Conservation (phyloP, 2,113 vertebrate species). For the Ginglymostoma cirratum region DNA sequence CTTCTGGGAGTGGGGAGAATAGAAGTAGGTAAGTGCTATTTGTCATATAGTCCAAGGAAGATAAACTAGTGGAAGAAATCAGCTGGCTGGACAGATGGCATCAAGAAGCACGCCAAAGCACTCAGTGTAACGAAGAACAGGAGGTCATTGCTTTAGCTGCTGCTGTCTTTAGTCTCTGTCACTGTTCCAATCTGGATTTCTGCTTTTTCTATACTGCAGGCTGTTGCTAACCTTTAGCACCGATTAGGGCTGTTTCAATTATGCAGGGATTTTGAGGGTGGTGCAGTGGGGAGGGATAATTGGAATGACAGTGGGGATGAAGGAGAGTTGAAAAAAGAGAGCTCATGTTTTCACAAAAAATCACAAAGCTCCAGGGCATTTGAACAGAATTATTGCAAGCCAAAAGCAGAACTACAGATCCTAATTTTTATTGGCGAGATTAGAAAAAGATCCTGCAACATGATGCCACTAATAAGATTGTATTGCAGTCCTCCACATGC, state of each 20-base stretch:
- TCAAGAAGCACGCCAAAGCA: background rate
- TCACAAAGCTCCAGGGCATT: background rate
- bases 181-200: background rate
- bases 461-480: background rate
- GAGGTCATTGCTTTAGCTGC: background rate
- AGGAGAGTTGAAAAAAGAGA: no score
- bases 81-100: background rate
- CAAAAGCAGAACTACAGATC: background rate
- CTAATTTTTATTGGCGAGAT: background rate
- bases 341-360: background rate
- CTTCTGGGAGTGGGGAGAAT: background rate
- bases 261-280: background rate
- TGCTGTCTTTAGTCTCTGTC: background rate
- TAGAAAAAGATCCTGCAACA: background rate
- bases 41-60: background rate
- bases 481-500: background rate
- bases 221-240: background rate
- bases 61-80: background rate
- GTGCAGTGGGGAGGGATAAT: background rate
- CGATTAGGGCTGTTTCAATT: background rate
- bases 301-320: background rate
- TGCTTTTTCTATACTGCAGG: background rate
- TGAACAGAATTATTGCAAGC: background rate
- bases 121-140: background rate
- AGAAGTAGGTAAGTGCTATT: background rate